These are phyloP conservation scores for Mesorhabditis spiculigera DNA, from an alignment of 2,888 invertebrate genomes.

Conservation along the genomic window DNA sequence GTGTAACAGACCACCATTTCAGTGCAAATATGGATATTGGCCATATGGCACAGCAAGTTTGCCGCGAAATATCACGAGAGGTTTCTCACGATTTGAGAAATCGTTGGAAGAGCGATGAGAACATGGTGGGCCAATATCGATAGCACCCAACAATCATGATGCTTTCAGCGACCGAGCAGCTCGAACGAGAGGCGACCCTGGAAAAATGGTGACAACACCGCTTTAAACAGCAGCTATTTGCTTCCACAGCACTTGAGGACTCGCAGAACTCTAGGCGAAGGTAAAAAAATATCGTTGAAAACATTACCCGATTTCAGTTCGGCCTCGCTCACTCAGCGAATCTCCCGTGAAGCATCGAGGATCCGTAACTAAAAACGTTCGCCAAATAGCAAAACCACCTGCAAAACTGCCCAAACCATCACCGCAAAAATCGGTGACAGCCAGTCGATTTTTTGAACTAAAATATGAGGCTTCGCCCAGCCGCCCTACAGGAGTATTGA, in stretches of 20 bases:
- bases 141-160: neutral
- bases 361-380: neutral
- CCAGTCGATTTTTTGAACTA: too few species aligned
- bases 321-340: neutral
- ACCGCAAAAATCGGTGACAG: too few species aligned
- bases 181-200: neutral
- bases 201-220: neutral
- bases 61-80: neutral
- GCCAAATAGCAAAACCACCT: neutral
- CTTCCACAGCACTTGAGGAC: neutral
- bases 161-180: neutral
- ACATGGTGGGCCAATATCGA: slow-evolving; percentile 1
- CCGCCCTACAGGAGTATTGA: too few species aligned
- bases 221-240: neutral
- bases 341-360: neutral
- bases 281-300: neutral
- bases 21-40: neutral
- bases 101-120: neutral
- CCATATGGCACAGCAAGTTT: neutral
- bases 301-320: neutral
- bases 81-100: neutral
- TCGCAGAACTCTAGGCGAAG: neutral
- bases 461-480: too few species aligned
- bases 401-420: neutral
- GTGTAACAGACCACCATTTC: too few species aligned